These are phyloP conservation scores for Asarcornis scutulata DNA, from an alignment of 2,113 vertebrate genomes.

Conservation along the genomic window DNA sequence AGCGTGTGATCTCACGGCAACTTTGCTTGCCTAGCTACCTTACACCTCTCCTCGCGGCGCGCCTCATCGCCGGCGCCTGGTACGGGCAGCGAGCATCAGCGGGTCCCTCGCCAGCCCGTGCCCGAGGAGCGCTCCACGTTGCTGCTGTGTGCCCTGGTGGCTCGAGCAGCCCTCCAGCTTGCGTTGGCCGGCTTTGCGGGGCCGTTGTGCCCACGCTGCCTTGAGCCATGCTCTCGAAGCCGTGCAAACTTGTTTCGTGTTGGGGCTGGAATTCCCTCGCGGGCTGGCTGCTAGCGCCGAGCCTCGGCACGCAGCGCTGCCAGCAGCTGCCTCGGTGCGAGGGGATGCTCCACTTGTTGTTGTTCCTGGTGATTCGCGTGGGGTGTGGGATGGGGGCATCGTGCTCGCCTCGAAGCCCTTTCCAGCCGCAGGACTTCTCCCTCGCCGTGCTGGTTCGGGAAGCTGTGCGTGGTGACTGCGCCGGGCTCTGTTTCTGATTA, in stretches of 20 bases:
- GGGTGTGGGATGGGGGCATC: not conserved
- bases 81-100: not conserved
- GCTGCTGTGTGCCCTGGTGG: not conserved
- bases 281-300: not conserved
- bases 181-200: not conserved
- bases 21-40: conserved; percentile 40
- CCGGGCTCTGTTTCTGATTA: conserved; percentile 68
- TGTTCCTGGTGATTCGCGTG: not conserved
- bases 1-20: not conserved
- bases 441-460: not conserved
- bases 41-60: not conserved
- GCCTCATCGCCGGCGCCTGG: conserved; percentile 38
- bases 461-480: not conserved
- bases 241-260: not conserved
- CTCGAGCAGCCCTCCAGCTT: not conserved
- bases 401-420: not conserved
- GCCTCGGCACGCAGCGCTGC: not conserved
- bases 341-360: conserved; percentile 15
- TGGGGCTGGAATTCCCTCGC: not conserved
- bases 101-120: not conserved
- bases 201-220: not conserved
- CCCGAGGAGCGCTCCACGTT: not conserved
- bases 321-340: not conserved
- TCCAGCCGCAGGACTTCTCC: conserved; percentile 49
- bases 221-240: not conserved